Conservation (phyloP, 1,140 invertebrate species). For the Caenorhabditis remanei region DNA sequence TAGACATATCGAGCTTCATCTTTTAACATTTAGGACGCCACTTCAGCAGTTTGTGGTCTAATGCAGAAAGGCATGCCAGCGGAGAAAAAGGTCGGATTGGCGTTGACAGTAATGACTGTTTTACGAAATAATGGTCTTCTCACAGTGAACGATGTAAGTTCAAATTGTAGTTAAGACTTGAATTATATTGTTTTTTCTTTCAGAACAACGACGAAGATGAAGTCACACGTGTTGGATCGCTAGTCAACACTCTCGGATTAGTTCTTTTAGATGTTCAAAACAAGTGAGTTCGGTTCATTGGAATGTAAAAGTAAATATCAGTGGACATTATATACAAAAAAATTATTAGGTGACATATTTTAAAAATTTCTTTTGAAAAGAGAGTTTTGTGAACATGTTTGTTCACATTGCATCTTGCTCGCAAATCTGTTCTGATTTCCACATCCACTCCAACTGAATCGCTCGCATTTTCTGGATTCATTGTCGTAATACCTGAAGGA, state of each 20-base stretch:
- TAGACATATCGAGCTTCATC: no score
- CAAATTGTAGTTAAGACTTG: no score
- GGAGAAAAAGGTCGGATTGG: conserved; percentile 58
- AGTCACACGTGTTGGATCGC: conserved; percentile 41
- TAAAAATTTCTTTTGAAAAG: conserved; percentile 50
- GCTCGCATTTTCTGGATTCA: conserved; percentile 62
- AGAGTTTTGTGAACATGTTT: conserved; percentile 40
- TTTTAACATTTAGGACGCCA: conserved; percentile 54
- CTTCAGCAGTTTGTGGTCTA: conserved; percentile 24
- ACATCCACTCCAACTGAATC: conserved; percentile 67
- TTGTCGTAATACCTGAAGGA: conserved; percentile 61
- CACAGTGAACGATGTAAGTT: conserved; percentile 56
- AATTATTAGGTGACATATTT: neutral
- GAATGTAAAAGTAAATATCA: conserved; percentile 13
- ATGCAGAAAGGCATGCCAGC: conserved; percentile 65
- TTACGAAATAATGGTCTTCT: conserved; percentile 34
- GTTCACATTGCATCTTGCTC: conserved; percentile 53
- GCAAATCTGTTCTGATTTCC: conserved; percentile 63
- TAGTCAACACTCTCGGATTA: conserved; percentile 60
- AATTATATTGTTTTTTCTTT: conserved; percentile 5
- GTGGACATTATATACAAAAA: conserved; percentile 17
- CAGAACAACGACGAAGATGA: conserved; percentile 22
- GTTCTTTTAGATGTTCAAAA: conserved; percentile 64
- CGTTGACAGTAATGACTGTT: conserved; percentile 7
- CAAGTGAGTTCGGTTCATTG: conserved; percentile 66